These are phyloP conservation scores for Aethina tumida DNA, from an alignment of 1,140 invertebrate genomes.

Conservation along the genomic window DNA sequence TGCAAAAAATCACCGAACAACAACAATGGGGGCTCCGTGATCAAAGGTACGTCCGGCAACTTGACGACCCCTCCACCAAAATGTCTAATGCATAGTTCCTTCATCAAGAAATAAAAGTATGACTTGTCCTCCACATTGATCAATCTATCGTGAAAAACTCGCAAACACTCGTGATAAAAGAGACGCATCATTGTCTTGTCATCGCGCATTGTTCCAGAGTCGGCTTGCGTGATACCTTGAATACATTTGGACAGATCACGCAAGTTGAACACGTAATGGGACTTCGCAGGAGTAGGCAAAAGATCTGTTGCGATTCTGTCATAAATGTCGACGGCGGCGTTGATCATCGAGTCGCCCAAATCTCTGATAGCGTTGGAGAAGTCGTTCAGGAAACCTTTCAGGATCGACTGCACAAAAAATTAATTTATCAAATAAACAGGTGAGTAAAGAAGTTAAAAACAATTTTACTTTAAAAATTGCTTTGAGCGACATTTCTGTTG, in stretches of 20 bases:
- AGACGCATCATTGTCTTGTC: slow-evolving; percentile 55
- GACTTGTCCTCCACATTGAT: slow-evolving; percentile 70
- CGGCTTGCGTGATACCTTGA: slow-evolving; percentile 71
- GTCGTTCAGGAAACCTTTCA: slow-evolving; percentile 64
- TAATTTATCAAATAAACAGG: too few relatives aligned
- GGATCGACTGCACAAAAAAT: slow-evolving; percentile 48
- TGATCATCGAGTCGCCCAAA: slow-evolving; percentile 61
- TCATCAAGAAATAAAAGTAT: slow-evolving; percentile 65
- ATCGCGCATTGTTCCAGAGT: slow-evolving; percentile 51
- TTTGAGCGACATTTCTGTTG: slow-evolving; percentile 62
- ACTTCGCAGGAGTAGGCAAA: slow-evolving; percentile 77
- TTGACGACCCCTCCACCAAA: slow-evolving; percentile 55
- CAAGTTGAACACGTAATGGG: slow-evolving; percentile 88
- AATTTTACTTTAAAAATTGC: slow-evolving; percentile 63
- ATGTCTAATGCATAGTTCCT: slow-evolving; percentile 45
- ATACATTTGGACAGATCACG: slow-evolving; percentile 83
- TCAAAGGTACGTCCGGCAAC: slow-evolving; percentile 50
- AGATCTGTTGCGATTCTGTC: slow-evolving; percentile 64
- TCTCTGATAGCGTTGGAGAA: slow-evolving; percentile 63
- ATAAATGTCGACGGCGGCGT: slow-evolving; percentile 72
- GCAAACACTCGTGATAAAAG: slow-evolving; percentile 82
- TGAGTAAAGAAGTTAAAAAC: too few relatives aligned
- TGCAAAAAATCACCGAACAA: slow-evolving; percentile 84
- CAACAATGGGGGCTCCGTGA: slow-evolving; percentile 56
- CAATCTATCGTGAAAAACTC: slow-evolving; percentile 85